Evolutionary conservation across 30 jellyfish, hydroid and myxozoan genomes (phyloP), one percentile per base, ranked within the genome.

Genomic region (Turritopsis dohrnii): DNA sequence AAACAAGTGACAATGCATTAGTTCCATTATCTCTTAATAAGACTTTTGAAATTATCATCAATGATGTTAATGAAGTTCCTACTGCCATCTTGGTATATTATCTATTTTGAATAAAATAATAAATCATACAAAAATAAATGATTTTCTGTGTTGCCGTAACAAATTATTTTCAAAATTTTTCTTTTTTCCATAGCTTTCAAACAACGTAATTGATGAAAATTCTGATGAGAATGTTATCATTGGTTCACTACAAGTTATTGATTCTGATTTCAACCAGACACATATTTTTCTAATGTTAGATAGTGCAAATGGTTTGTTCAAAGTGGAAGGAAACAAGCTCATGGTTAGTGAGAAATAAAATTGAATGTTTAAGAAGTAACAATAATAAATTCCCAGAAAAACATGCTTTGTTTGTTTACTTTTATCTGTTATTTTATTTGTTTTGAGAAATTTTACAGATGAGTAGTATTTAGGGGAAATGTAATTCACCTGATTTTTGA

Each of bases 51-150:
- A 71, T 93, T 1, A 79, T 74, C 71, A 65, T 93, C 18, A 71
- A 54, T 1, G 96, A 93, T 81, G 96, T 52, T 13, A 93, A 93
- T 85, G 98, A 93, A 24, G 74, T 29, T 17, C 96, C 98, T 18
- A 80, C 77, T 8, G 96, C 88, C 74, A 88, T 93, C 21, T 41
- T 41, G 60, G 60, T 41, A 41, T 41, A 3, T 41, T 13, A 3
- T 41, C 60, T 3, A 3, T 41, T 13, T 13, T 3, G 5, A 41
- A 41, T 41, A 3, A n/a, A n/a, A n/a, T n/a, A n/a, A n/a, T 41
- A 5, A 41, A 41, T 13, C 60, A 41, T 41, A 3, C 5, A 5
- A 41, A 41, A 41, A 13, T 9, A 69, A 69, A 69, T 23, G 16
- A 69, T 27, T 69, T 69, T 69, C 19, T 8, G 7, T 69, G 22